Base-by-base conservation (phyloP, 2,888 invertebrate genomes). In the Ennomos fuscantarius region DNA sequence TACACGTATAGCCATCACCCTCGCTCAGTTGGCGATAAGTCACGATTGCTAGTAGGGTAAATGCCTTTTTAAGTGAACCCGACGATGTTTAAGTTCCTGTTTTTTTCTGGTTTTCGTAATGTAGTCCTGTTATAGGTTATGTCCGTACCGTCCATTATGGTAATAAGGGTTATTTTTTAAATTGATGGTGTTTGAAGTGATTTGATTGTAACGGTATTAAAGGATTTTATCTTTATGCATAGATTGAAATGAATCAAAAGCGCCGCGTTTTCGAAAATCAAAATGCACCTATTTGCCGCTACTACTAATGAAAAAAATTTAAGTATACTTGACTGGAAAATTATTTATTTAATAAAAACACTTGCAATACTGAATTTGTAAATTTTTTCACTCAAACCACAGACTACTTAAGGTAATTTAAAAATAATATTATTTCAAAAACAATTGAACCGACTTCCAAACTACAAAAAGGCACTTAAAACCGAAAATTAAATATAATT, bases 1-100 rank as follows among this genome's bases (percentile, higher is more conserved):
- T 36, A 8, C 36, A 36, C 50, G 60, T 80, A 65, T 34, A 13
- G 41, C 68, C 62, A 36, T 86, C 84, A 69, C 78, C 58, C 60
- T 84, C 70, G 59, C 50, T 54, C 70, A 61, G 72, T 55, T 63
- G 69, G 70, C 81, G 87, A 88, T 89, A 89, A 87, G 79, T 89
- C 82, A 86, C 78, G 72, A 68, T 70, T 64, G 73, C 77, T 74
- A 73, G 74, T 69, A 68, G 75, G 74, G 82, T 78, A 89, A 88
- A 88, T 86, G 88, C 79, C 68, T 88, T 89, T 89, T 89, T 89
- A 89, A 89, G 88, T 86, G 87, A 83, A 81, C 82, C 73, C 70
- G 70, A 76, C 73, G 65, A 69, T 69, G 74, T 77, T 71, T 67
- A 64, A 64, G 71, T 62, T 66, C 64, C 70, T 62, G 59, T 66